phyloP scores from a whole-genome alignment of 2,797 vertebrate species.

The Microctenopoma lineatum region DNA sequence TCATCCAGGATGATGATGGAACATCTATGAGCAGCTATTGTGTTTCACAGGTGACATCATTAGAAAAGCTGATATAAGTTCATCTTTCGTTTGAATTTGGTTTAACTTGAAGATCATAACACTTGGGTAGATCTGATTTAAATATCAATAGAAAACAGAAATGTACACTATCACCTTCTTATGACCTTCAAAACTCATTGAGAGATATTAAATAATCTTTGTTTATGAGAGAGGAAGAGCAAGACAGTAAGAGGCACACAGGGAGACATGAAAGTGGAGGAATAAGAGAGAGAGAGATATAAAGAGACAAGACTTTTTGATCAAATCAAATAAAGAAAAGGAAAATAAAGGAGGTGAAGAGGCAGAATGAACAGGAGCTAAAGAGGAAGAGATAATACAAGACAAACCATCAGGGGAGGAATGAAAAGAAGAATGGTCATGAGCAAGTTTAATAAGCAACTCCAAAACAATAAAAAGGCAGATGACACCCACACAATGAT shows the following conservation, averaged over 20 bases:
- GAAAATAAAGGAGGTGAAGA: conserved; percentile 9
- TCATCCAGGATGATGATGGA: not conserved
- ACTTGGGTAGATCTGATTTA: not conserved
- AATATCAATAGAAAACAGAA: not conserved
- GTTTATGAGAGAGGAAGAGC: conserved; percentile 6
- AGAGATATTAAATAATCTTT: conserved; percentile 14
- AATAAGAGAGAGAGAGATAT: conserved; percentile 1
- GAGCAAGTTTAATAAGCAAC: conserved; percentile 58
- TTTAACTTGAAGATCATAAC: not conserved
- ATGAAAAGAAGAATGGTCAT: conserved; percentile 8
- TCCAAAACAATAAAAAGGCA: conserved; percentile 55
- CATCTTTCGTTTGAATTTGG: not conserved
- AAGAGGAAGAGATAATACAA: not conserved
- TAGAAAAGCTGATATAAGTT: not conserved
- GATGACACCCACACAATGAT: conserved; percentile 42
- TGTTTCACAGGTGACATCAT: not conserved
- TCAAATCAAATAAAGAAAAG: not conserved
- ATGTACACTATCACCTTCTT: not conserved
- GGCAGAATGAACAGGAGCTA: not conserved
- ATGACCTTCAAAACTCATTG: conserved; percentile 4
- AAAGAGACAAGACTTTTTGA: not conserved
- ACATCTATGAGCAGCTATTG: not conserved
- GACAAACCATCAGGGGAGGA: conserved; percentile 10
- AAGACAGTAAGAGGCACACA: not conserved
- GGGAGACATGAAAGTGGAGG: not conserved